These are phyloP conservation scores for Holcopasites calliopsidis DNA, from an alignment of 1,140 invertebrate genomes.

Conservation along the genomic window DNA sequence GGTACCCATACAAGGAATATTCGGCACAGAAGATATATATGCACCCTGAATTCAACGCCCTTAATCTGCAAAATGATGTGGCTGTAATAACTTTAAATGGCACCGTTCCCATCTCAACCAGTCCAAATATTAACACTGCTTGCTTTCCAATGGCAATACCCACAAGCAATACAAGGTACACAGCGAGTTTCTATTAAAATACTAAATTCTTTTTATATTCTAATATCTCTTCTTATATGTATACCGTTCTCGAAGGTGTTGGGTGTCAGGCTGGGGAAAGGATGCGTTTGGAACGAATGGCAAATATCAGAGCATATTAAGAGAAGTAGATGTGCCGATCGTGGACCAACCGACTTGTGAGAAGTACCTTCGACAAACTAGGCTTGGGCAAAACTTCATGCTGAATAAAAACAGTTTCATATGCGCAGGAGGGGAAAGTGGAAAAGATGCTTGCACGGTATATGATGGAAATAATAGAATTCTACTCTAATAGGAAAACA, in stretches of 20 bases:
- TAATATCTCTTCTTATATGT: background rate
- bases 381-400: constrained; percentile 83
- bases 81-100: constrained; percentile 83
- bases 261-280: constrained; percentile 91
- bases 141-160: constrained; percentile 83
- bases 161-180: constrained; percentile 81
- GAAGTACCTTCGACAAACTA: constrained; percentile 81
- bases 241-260: constrained; percentile 80
- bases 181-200: background rate
- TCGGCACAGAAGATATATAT: constrained; percentile 80
- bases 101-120: constrained; percentile 81
- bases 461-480: constrained; percentile 29
- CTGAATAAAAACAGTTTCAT: constrained; percentile 85
- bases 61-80: constrained; percentile 85
- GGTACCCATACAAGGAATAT: constrained; percentile 83
- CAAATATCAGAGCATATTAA: constrained; percentile 84
- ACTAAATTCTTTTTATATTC: background rate
- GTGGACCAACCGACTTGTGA: constrained; percentile 83
- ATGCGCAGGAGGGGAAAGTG: constrained; percentile 87
- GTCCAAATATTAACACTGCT: constrained; percentile 85
- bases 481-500: background rate
- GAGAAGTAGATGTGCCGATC: constrained; percentile 86
- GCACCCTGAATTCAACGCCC: constrained; percentile 84
- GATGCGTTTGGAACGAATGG: constrained; percentile 85
- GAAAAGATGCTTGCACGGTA: constrained; percentile 88